Base-by-base conservation (phyloP, 53 echinoderm and acorn worm genomes). In the Hippasteria phrygiana region DNA sequence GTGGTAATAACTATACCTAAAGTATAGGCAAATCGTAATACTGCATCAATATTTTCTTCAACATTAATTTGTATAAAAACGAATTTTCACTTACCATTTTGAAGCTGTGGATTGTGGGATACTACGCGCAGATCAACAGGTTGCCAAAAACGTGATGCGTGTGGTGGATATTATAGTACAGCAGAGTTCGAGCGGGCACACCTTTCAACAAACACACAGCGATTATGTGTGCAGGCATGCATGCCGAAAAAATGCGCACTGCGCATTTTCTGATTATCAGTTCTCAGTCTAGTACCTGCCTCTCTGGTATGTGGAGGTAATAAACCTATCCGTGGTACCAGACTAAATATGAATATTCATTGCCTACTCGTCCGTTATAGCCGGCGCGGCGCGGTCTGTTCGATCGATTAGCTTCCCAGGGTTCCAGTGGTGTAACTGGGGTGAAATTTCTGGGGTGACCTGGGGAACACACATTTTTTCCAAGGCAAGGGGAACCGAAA, bases 281-380 rank as follows among this genome's bases (percentile, higher is more conserved):
- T 66, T 2, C 26, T 0, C 62, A 27, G 71, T 38, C 40, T 40
- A 5, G 73, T 5, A 34, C 22, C 73, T 24, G 24, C 32, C 27
- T 43, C 73, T 9, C n/a, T 73, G 4, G 20, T 24, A 7, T 66
- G 41, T 5, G 5, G 0, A 10, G 42, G n/a, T n/a, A 39, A 18
- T 4, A 40, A 18, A 71, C 7, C 3, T 18, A 38, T 33, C 43
- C 9, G 0, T 18, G 41, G 43, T 40, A 71, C 40, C 71, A 65
- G 65, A 24, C 71, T 2, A 40, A 20, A 0, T 71, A 71, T 71
- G 71, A 8, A 71, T 71, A 71, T 71, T 71, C 71, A 71, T 39
- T 5, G n/a, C 20, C n/a, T n/a, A n/a, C n/a, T n/a, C n/a, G n/a
- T n/a, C n/a, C n/a, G n/a, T n/a, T n/a, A n/a, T n/a, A n/a, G n/a